These are phyloP conservation scores for Teleiodes luculella DNA, from an alignment of 2,888 invertebrate species.

Conservation along the genomic window DNA sequence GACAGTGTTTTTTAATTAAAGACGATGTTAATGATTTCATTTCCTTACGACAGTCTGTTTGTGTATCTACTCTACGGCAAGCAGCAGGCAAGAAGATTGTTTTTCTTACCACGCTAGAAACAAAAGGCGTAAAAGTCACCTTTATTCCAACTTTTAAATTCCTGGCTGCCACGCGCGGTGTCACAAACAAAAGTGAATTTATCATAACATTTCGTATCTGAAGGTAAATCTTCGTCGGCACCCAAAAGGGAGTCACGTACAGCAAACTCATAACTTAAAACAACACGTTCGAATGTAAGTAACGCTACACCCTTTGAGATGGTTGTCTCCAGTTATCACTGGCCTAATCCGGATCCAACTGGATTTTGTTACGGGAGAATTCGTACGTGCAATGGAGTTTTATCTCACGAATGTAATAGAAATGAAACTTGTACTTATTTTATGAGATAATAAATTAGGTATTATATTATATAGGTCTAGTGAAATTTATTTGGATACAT, in stretches of 20 bases:
- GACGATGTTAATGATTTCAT: too few relatives aligned
- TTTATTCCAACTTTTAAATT: background rate
- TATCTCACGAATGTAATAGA: too few relatives aligned
- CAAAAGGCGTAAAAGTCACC: background rate
- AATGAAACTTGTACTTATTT: too few relatives aligned
- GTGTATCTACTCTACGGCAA: too few relatives aligned
- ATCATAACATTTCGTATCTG: constrained; percentile 20
- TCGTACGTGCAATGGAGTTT: constrained; percentile 25
- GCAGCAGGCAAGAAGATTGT: background rate
- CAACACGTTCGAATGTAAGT: constrained; percentile 37
- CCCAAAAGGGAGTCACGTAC: constrained; percentile 44
- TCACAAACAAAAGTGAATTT: constrained; percentile 14
- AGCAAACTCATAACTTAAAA: constrained; percentile 36
- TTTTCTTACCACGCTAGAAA: background rate
- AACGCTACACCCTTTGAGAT: constrained; percentile 30
- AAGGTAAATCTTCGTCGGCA: constrained; percentile 35
- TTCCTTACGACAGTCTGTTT: too few relatives aligned
- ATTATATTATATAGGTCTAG: too few relatives aligned
- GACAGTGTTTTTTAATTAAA: too few relatives aligned
- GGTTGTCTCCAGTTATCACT: constrained; percentile 31
- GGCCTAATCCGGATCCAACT: constrained; percentile 33
- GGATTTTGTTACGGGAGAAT: constrained; percentile 27
- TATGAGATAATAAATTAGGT: too few relatives aligned
- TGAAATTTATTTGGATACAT: too few relatives aligned
- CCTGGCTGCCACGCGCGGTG: constrained; percentile 4